A percentile compares a stretch with the other conserved stretches of the same genome.
These are phyloP conservation scores for Cygnus buccinator DNA, from an alignment of 2,113 vertebrate genomes.

Conservation along the genomic window DNA sequence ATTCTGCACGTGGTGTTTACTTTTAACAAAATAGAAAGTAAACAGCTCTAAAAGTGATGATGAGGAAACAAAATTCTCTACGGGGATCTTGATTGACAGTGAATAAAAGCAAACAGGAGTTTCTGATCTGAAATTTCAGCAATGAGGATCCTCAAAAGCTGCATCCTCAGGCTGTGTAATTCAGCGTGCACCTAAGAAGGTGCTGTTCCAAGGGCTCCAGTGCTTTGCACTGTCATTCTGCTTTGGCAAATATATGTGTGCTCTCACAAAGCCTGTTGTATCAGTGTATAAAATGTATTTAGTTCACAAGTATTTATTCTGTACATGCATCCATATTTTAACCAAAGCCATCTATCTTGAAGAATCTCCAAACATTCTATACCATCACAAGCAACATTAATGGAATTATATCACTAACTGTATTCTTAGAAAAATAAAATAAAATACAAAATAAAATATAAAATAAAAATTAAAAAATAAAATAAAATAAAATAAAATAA, in stretches of 20 bases:
- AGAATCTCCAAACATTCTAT: background rate
- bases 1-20: constrained; percentile 3
- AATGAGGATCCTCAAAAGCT: background rate
- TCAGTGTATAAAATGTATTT: background rate
- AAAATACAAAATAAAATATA: too few relatives aligned
- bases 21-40: background rate
- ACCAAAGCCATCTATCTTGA: background rate
- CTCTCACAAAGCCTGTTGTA: rapidly evolving
- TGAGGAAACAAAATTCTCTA: background rate
- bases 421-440: background rate
- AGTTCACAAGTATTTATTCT: background rate
- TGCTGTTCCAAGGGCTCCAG: background rate
- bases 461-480: too few relatives aligned
- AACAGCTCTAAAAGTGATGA: background rate
- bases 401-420: background rate
- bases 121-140: background rate
- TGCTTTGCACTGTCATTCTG: background rate
- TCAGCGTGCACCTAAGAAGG: background rate
- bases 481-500: too few relatives aligned
- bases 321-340: rapidly evolving
- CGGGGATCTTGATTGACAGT: background rate
- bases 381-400: background rate
- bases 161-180: background rate
- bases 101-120: background rate
- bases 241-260: background rate